These are phyloP conservation scores for Germaria angustata DNA, from an alignment of 2,888 invertebrate species.

Conservation along the genomic window DNA sequence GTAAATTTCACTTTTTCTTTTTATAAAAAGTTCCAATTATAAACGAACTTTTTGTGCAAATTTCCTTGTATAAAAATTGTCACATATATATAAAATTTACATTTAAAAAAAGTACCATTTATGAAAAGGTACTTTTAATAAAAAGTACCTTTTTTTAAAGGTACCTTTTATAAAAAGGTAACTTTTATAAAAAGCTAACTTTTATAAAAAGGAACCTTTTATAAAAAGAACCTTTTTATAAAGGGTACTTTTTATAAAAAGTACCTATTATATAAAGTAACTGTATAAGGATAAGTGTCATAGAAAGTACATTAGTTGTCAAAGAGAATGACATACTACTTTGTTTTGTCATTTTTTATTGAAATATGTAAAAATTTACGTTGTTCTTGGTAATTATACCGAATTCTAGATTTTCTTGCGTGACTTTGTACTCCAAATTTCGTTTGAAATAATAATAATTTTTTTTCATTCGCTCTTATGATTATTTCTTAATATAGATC, in stretches of 20 bases:
- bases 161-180: not conserved
- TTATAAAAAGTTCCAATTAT: no score
- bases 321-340: no score
- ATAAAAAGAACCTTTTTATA: not conserved
- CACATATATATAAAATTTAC: not conserved
- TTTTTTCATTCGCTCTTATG: not conserved
- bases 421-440: no score
- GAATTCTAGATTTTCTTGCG: no score
- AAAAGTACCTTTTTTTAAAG: not conserved
- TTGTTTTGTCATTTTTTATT: no score
- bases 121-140: not conserved
- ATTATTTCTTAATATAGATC: conserved; percentile 75
- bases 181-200: not conserved
- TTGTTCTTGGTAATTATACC: no score
- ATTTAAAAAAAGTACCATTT: not conserved
- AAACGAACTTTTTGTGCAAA: no score
- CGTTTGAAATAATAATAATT: no score
- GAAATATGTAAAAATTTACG: no score
- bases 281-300: no score
- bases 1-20: not conserved
- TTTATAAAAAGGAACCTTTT: not conserved
- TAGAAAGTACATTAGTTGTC: no score
- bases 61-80: no score
- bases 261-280: not conserved
- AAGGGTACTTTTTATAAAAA: not conserved